phyloP scores from a whole-genome alignment of 53 echinoderm and acorn worm species.

The Temnopleurus reevesii region DNA sequence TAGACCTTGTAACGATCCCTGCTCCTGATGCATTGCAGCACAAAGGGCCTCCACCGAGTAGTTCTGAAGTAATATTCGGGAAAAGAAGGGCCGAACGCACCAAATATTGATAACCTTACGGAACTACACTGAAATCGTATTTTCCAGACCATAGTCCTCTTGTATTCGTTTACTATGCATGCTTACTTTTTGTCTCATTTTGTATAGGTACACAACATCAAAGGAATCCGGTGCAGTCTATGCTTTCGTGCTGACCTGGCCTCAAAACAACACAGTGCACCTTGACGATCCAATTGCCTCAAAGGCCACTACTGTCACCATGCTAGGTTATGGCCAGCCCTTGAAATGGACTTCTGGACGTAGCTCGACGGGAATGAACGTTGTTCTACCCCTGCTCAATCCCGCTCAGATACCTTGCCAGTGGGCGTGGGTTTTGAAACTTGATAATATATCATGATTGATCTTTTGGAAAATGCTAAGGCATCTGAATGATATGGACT shows the following conservation, averaged over 20 bases:
- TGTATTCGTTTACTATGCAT: too few species aligned
- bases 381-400: slow-evolving; percentile 69
- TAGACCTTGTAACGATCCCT: too few species aligned
- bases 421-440: slow-evolving; percentile 84
- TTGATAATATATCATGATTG: too few species aligned
- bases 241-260: slow-evolving; percentile 65
- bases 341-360: slow-evolving; percentile 62
- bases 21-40: too few species aligned
- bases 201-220: slow-evolving; percentile 1
- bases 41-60: too few species aligned
- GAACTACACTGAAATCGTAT: too few species aligned
- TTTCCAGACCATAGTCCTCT: too few species aligned
- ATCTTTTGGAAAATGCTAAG: too few species aligned
- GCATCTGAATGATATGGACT: too few species aligned
- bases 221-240: background rate
- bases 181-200: background rate
- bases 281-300: slow-evolving; percentile 46
- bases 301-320: slow-evolving; percentile 54
- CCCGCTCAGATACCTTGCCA: slow-evolving; percentile 67
- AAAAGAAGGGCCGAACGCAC: too few species aligned
- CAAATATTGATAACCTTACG: too few species aligned
- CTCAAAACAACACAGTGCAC: slow-evolving; percentile 54
- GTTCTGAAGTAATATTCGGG: too few species aligned
- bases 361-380: slow-evolving; percentile 40
- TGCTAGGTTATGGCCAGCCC: slow-evolving; percentile 63